Percentiles rank a stretch among this genome's conserved stretches.
These are phyloP conservation scores for Pyrgilauda ruficollis DNA, from an alignment of 2,113 vertebrate genomes.

Conservation along the genomic window DNA sequence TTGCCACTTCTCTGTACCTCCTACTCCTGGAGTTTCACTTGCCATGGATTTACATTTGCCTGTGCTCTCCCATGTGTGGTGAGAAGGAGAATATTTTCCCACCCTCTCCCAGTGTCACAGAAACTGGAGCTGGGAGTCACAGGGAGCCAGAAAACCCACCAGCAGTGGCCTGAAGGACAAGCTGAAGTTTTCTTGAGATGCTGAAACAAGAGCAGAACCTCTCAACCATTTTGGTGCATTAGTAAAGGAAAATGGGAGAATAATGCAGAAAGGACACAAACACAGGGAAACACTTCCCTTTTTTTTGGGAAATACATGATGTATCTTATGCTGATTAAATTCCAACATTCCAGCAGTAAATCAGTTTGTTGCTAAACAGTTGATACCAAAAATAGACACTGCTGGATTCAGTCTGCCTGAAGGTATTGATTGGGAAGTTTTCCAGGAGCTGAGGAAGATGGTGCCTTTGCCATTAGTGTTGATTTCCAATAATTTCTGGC, in stretches of 20 bases:
- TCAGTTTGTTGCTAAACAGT: neutral
- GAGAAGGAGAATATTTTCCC: neutral
- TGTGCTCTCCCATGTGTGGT: fast-evolving
- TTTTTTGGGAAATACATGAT: neutral
- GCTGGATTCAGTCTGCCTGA: neutral
- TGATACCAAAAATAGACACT: neutral
- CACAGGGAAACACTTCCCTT: neutral
- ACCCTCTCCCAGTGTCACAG: neutral
- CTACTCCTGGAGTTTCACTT: neutral
- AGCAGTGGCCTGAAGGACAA: neutral
- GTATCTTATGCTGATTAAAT: neutral
- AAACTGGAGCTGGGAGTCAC: neutral
- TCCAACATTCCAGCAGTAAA: neutral
- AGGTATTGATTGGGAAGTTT: neutral
- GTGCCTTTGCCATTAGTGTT: constrained; percentile 1
- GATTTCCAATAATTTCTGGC: constrained; percentile 36
- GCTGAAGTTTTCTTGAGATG: neutral
- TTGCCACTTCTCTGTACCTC: neutral
- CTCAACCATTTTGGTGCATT: neutral
- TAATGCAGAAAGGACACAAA: neutral
- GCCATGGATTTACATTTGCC: neutral
- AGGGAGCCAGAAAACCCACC: neutral
- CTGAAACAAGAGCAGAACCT: neutral
- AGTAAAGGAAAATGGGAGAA: neutral
- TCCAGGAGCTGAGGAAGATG: constrained; percentile 23